Evolutionary conservation across 2,113 vertebrate species (phyloP), one percentile per base, ranked within the genome.

Genomic region (Steatornis caripensis): DNA sequence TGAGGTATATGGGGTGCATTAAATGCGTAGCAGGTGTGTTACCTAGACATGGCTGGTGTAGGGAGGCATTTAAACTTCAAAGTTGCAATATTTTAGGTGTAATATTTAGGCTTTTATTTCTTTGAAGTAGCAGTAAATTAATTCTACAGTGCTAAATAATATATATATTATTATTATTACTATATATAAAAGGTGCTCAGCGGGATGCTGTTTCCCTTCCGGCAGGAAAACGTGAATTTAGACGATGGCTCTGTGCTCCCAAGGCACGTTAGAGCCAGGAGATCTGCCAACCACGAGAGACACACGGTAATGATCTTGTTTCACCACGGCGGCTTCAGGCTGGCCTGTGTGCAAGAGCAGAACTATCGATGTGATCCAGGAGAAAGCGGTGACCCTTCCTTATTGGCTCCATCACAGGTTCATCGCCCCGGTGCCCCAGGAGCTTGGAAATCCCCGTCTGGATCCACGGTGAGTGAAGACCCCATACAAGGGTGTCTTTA

Each of bases 241-340:
- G 13, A 15, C 1, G 10, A 24, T 1, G n/a, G 53, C 17, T 76
- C 87, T 27, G 13, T 14, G 0, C 26, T 79, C 34, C 65, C 62
- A 0, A 58, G 57, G 36, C 54, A 3, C 1, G 0, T 43, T 26
- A 57, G 97, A 80, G 66, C 91, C 75, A 87, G 76, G 83, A 96
- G 98, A 80, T 97, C 72, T 41, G 36, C 76, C 0, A 3, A 78
- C 12, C 71, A 9, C 0, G 20, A 54, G 39, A 70, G 6, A 32
- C 54, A 16, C 3, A 3, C 1, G 6, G 12, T 43, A 19, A 89
- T 58, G 27, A 34, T 21, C 51, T 22, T 10, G 0, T 39, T 72
- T 62, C 81, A 61, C 27, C 13, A 0, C 0, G 0, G 30, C 0
- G 2, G 11, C 87, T 71, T 68, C 1, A 2, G 41, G 13, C 15